These are phyloP conservation scores for Lasioglossum oenotherae DNA, from an alignment of 2,888 invertebrate species.

Conservation along the genomic window DNA sequence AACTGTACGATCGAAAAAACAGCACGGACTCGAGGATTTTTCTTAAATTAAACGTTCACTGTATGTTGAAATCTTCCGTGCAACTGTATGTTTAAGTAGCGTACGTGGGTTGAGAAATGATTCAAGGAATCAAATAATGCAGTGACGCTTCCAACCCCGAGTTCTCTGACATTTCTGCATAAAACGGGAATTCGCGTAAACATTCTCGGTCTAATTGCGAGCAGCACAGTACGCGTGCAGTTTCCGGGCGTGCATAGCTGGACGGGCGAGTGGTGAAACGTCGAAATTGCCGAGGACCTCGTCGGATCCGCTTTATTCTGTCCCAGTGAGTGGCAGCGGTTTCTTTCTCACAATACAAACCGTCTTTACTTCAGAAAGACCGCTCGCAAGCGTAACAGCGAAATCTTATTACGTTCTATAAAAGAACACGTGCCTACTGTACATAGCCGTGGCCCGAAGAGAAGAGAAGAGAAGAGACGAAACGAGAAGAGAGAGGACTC, in stretches of 20 bases:
- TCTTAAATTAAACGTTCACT: no score
- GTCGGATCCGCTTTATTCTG: slow-evolving; percentile 18
- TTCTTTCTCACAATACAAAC: slow-evolving; percentile 57
- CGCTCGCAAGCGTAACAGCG: slow-evolving; percentile 49
- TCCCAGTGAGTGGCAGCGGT: slow-evolving; percentile 1
- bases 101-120: no score
- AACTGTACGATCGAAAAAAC: no score
- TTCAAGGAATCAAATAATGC: neutral
- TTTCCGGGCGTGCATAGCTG: neutral
- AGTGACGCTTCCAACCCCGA: neutral
- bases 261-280: neutral
- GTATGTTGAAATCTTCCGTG: no score
- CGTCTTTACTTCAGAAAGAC: slow-evolving; percentile 29
- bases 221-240: neutral
- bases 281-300: slow-evolving; percentile 17
- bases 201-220: neutral
- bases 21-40: no score
- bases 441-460: neutral
- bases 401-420: slow-evolving; percentile 67
- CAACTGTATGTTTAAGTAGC: no score
- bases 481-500: slow-evolving; percentile 10
- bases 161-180: neutral
- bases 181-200: neutral
- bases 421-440: slow-evolving; percentile 22
- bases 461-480: slow-evolving; percentile 16